Evolutionary conservation across 92 coral and sea anemone species (phyloP).

Genomic region (Muricea muricata): DNA sequence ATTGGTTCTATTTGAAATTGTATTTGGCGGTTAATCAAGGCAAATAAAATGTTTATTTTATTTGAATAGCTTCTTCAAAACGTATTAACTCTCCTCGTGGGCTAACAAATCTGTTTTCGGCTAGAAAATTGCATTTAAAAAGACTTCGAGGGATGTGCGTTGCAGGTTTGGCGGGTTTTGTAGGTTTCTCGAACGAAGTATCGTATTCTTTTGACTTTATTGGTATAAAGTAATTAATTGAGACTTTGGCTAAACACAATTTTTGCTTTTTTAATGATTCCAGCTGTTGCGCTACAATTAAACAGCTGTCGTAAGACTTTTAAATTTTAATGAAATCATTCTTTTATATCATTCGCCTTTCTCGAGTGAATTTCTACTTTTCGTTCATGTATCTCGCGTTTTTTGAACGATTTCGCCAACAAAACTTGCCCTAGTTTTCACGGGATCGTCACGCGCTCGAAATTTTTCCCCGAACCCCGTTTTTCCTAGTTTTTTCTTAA

Average conservation of each 20-base stretch:
- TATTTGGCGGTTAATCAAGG: slow-evolving; percentile 20
- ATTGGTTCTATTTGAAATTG: slow-evolving; percentile 33
- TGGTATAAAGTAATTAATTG: slow-evolving; percentile 29
- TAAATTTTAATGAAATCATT: slow-evolving; percentile 16
- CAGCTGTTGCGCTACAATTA: slow-evolving; percentile 23
- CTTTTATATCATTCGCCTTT: background rate
- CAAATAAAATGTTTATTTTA: slow-evolving; percentile 12
- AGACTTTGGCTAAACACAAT: slow-evolving; percentile 16
- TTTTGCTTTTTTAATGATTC: slow-evolving; percentile 7
- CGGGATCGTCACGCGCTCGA: background rate
- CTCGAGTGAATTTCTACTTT: background rate
- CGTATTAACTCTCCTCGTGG: background rate
- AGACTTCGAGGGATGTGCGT: background rate
- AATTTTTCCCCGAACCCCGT: background rate
- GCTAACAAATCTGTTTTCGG: background rate
- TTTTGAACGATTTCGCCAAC: background rate
- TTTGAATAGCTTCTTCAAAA: slow-evolving; percentile 11
- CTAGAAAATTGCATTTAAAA: background rate
- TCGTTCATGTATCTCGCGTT: background rate
- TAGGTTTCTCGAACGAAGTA: background rate
- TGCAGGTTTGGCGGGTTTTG: background rate
- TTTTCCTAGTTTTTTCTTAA: background rate
- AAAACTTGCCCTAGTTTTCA: background rate
- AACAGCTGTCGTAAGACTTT: slow-evolving; percentile 21
- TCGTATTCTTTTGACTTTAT: background rate